A percentile compares a stretch with the other conserved stretches of the same genome.
Evolutionary conservation across 1,140 invertebrate genomes (phyloP).

Genomic region (Drosophila repletoides): DNA sequence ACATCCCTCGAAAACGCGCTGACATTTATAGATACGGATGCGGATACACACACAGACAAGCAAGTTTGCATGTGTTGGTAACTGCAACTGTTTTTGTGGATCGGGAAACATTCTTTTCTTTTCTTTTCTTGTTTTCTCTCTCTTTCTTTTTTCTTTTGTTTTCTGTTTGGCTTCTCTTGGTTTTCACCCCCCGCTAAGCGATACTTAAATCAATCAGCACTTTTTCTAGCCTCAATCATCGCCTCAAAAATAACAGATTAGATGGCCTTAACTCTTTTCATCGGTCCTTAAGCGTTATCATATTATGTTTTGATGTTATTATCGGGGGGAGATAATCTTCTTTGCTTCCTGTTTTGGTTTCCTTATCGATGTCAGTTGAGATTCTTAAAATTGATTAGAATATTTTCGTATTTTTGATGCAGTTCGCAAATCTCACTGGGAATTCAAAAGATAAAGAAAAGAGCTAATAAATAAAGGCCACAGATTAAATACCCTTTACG

Average conservation of each 20-base stretch:
- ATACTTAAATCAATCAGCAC: conserved; percentile 22
- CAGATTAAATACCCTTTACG: no score
- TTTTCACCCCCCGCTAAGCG: conserved; percentile 15
- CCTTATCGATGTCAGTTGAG: no score
- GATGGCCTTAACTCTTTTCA: neutral
- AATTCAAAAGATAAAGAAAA: no score
- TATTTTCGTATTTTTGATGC: no score
- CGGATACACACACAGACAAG: neutral
- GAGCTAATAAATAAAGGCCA: no score
- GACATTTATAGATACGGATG: conserved; percentile 46
- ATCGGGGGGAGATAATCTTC: no score
- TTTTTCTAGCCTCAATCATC: no score
- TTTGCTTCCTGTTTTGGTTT: no score
- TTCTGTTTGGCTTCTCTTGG: neutral
- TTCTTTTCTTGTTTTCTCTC: conserved; percentile 18
- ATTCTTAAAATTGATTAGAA: no score
- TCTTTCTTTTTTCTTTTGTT: neutral
- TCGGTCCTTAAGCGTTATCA: no score
- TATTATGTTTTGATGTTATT: no score
- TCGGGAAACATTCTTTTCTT: conserved; percentile 15
- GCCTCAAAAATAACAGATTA: neutral
- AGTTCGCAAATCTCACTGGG: no score
- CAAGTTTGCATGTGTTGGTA: neutral
- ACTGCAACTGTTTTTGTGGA: conserved; percentile 17
- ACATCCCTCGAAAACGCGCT: conserved; percentile 58